These are phyloP conservation scores for Zeuzera pyrina DNA, from an alignment of 2,888 invertebrate genomes.

Conservation along the genomic window DNA sequence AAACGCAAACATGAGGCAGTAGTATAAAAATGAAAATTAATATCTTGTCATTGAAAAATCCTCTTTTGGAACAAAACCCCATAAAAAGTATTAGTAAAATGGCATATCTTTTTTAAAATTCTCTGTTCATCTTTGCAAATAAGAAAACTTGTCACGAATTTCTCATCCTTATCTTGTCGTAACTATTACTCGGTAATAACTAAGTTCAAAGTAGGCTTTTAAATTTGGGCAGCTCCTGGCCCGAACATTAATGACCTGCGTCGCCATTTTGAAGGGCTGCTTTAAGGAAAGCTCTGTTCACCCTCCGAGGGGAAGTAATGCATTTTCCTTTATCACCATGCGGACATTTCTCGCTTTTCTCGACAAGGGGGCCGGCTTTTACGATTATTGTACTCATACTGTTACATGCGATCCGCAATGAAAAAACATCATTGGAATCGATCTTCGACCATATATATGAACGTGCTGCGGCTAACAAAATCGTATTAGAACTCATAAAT, in stretches of 20 bases:
- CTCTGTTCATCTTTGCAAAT: constrained; percentile 10
- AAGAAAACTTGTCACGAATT: constrained; percentile 25
- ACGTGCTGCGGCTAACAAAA: constrained; percentile 13
- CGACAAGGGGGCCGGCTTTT: constrained; percentile 58
- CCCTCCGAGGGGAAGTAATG: constrained; percentile 62
- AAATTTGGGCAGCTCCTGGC: constrained; percentile 42
- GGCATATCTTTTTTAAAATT: no score
- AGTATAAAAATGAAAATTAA: no score
- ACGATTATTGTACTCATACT: constrained; percentile 63
- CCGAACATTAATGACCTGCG: constrained; percentile 54
- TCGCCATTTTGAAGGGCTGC: constrained; percentile 59
- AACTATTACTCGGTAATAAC: constrained; percentile 32
- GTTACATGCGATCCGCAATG: constrained; percentile 47
- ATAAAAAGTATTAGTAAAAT: not conserved
- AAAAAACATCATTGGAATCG: constrained; percentile 35
- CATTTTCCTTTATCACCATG: constrained; percentile 67
- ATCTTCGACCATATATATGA: constrained; percentile 28
- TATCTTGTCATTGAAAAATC: no score
- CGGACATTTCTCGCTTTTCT: constrained; percentile 61
- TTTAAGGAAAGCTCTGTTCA: constrained; percentile 52
- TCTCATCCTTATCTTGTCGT: constrained; percentile 26
- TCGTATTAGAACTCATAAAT: constrained; percentile 9
- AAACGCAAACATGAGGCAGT: no score
- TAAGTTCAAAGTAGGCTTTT: constrained; percentile 52
- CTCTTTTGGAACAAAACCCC: not conserved